Evolutionary conservation across 1,140 invertebrate species (phyloP).

Genomic region (Trypoxylus dichotomus): DNA sequence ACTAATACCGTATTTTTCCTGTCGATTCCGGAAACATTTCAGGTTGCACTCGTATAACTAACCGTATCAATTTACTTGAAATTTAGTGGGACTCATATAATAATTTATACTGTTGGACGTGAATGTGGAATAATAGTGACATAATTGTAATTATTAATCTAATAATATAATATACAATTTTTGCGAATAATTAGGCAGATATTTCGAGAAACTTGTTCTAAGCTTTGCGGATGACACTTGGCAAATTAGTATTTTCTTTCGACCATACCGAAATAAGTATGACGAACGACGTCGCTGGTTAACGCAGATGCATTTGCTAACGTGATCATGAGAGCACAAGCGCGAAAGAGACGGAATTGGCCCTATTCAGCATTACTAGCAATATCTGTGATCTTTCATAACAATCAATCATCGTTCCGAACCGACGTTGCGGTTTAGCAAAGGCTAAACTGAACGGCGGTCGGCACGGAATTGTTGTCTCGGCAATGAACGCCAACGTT

Average conservation of each 20-base stretch:
- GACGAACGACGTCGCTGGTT: conserved; percentile 15
- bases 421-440: conserved; percentile 33
- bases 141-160: too few species aligned
- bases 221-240: conserved; percentile 12
- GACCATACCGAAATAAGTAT: conserved; percentile 9
- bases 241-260: conserved; percentile 12
- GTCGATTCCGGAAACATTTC: too few species aligned
- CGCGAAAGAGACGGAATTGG: not conserved
- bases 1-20: too few species aligned
- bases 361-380: conserved; percentile 8
- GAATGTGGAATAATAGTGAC: too few species aligned
- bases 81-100: too few species aligned
- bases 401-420: conserved; percentile 34
- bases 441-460: conserved; percentile 30
- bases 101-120: too few species aligned
- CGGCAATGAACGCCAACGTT: conserved; percentile 24
- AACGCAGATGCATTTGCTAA: conserved; percentile 30
- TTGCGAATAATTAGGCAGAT: not conserved
- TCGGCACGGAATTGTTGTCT: conserved; percentile 30
- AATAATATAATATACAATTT: not conserved
- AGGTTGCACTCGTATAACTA: too few species aligned
- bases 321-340: not conserved
- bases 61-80: too few species aligned
- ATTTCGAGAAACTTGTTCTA: not conserved
- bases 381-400: conserved; percentile 30